These are phyloP conservation scores for Dendrocincla tyrannina DNA, from an alignment of 2,797 vertebrate genomes.

Conservation along the genomic window DNA sequence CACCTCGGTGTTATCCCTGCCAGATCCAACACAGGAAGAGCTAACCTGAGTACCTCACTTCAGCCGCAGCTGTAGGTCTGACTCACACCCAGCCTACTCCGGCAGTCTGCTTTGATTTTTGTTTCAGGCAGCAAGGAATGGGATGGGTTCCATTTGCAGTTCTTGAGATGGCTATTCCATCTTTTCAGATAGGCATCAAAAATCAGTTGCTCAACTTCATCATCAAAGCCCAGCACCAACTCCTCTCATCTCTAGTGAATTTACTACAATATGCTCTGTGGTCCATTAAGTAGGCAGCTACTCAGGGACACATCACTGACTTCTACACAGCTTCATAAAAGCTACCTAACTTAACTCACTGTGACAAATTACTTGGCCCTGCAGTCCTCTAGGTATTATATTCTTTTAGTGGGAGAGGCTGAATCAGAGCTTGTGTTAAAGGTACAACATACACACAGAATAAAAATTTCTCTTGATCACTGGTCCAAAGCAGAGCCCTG, in stretches of 20 bases:
- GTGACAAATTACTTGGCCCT: not conserved
- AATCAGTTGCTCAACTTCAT: not conserved
- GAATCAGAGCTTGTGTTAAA: not conserved
- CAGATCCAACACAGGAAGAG: not conserved
- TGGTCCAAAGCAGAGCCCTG: not conserved
- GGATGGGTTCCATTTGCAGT: not conserved
- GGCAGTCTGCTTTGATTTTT: not conserved
- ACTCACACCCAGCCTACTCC: not conserved
- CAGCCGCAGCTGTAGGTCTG: not conserved
- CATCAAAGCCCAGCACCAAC: not conserved
- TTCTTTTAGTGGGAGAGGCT: not conserved
- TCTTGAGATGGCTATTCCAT: not conserved
- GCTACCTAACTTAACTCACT: not conserved
- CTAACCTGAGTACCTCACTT: not conserved
- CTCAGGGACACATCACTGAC: conserved; percentile 26
- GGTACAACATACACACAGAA: not conserved
- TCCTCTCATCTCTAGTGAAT: not conserved
- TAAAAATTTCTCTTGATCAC: not conserved
- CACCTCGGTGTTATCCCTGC: not conserved
- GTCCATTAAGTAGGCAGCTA: not conserved
- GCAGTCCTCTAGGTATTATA: not conserved
- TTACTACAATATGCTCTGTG: not conserved
- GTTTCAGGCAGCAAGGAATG: not conserved
- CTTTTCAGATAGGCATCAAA: not conserved
- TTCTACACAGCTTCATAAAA: conserved; percentile 14